Evolutionary conservation across 2,113 vertebrate genomes (phyloP).

Genomic region (Telmatochromis sp.): DNA sequence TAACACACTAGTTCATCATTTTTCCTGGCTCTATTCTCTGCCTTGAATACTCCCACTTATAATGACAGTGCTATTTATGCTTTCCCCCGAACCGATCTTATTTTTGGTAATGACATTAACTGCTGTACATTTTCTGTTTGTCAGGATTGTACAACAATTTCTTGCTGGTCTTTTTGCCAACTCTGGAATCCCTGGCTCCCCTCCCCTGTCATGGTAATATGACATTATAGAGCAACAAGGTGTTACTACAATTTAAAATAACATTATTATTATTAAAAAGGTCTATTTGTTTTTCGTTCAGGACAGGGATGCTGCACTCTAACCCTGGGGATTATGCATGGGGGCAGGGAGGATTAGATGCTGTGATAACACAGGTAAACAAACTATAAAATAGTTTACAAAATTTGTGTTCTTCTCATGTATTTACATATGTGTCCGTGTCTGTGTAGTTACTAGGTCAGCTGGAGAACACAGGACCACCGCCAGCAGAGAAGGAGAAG

Average conservation of each 20-base stretch:
- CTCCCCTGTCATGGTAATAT: conserved; percentile 87
- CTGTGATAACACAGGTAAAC: conserved; percentile 92
- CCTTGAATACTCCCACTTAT: background rate
- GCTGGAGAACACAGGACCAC: conserved; percentile 92
- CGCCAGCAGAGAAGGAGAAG: conserved; percentile 93
- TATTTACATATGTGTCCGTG: background rate
- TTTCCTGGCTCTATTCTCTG: background rate
- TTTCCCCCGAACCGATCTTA: background rate
- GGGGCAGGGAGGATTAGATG: conserved; percentile 94
- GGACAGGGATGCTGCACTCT: conserved; percentile 95
- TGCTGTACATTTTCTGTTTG: background rate
- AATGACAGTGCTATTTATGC: background rate
- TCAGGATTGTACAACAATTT: conserved; percentile 94
- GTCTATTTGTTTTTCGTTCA: conserved; percentile 47
- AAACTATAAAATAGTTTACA: background rate
- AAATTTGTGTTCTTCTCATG: background rate
- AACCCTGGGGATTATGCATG: conserved; percentile 96
- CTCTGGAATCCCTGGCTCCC: conserved; percentile 83
- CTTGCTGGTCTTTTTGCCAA: conserved; percentile 92
- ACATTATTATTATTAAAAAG: background rate
- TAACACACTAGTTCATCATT: background rate
- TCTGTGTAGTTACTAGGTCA: conserved; percentile 86
- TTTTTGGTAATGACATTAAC: background rate
- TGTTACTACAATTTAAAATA: background rate
- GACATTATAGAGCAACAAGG: background rate